A percentile compares a stretch with the other conserved stretches of the same genome.
These are phyloP conservation scores for Mesoclemmys tuberculata DNA, from an alignment of 2,113 vertebrate genomes.

Conservation along the genomic window DNA sequence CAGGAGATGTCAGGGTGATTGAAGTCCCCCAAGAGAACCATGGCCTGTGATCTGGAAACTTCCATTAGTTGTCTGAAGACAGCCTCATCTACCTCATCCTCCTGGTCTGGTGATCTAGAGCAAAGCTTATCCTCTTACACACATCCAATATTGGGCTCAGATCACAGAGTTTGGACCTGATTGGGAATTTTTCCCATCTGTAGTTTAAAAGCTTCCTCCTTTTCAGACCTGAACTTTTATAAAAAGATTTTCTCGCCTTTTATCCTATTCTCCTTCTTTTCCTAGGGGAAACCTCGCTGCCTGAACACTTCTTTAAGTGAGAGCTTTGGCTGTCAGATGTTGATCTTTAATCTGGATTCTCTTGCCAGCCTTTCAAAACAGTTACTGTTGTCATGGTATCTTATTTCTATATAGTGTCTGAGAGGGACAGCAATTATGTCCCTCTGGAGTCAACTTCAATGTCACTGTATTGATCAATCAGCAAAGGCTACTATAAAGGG, in stretches of 20 bases:
- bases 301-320: slow-evolving; percentile 9
- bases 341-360: slow-evolving; percentile 57
- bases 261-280: neutral
- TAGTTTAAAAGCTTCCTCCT: neutral
- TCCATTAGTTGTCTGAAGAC: too few species aligned
- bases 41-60: too few species aligned
- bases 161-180: too few species aligned
- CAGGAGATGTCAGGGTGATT: too few species aligned
- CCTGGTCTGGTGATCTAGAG: too few species aligned
- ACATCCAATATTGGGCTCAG: neutral
- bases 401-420: slow-evolving; percentile 68
- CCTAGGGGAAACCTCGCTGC: neutral
- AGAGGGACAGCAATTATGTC: slow-evolving; percentile 67
- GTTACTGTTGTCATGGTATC: slow-evolving; percentile 57
- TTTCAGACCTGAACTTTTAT: neutral
- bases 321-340: slow-evolving; percentile 43
- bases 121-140: neutral
- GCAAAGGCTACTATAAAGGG: slow-evolving; percentile 64
- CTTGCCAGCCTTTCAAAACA: slow-evolving; percentile 59
- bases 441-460: slow-evolving; percentile 61
- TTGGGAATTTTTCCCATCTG: too few species aligned
- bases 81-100: too few species aligned
- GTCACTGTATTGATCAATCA: slow-evolving; percentile 72
- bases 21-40: too few species aligned
- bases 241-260: neutral